Evolutionary conservation across 2,113 vertebrate species (phyloP).

Genomic region (Struthidea cinerea): DNA sequence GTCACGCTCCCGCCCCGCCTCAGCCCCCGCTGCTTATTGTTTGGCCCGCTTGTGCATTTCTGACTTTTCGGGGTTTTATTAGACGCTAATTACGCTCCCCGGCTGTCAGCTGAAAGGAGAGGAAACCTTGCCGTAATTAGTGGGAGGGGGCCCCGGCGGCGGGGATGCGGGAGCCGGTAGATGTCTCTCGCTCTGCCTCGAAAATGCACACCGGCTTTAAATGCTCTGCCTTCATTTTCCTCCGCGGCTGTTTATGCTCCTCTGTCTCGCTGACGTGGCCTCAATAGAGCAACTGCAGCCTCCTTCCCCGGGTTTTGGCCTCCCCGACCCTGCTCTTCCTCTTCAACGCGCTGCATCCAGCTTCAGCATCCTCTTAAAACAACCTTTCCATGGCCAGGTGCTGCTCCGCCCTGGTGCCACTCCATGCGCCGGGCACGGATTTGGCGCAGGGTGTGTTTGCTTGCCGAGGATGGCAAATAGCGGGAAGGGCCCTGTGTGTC

Average conservation of each 20-base stretch:
- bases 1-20: conserved; percentile 62
- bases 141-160: conserved; percentile 31
- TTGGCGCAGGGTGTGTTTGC: background rate
- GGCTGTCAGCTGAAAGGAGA: conserved; percentile 68
- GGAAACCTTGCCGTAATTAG: conserved; percentile 67
- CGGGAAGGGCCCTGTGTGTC: background rate
- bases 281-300: background rate
- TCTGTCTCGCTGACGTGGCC: background rate
- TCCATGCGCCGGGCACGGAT: accelerated
- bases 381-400: background rate
- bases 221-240: conserved; percentile 23
- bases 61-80: conserved; percentile 69
- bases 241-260: background rate
- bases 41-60: conserved; percentile 37
- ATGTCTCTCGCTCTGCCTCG: conserved; percentile 67
- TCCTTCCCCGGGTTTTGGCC: background rate
- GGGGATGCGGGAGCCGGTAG: conserved; percentile 55
- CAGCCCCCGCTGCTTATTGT: conserved; percentile 59
- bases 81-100: conserved; percentile 72
- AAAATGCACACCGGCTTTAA: conserved; percentile 6
- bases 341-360: background rate
- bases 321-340: background rate
- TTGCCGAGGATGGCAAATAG: background rate
- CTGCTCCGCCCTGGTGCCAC: background rate
- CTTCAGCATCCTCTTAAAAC: background rate